These are phyloP conservation scores for Cylas formicarius DNA, from an alignment of 1,140 invertebrate species.

Conservation along the genomic window DNA sequence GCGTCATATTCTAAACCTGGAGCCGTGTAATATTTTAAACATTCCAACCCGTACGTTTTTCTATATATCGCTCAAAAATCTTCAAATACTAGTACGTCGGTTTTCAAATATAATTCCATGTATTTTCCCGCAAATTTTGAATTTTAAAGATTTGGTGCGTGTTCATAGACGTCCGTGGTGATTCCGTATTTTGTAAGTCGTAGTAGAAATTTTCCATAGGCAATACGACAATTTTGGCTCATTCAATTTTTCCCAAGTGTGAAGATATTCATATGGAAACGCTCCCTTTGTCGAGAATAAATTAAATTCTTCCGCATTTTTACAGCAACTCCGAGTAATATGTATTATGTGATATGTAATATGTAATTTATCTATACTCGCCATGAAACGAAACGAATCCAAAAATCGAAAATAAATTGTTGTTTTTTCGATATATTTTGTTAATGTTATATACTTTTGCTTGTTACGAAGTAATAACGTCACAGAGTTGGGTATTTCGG, in stretches of 20 bases:
- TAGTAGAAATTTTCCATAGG: constrained; percentile 1
- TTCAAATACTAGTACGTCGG: constrained; percentile 40
- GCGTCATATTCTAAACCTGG: constrained; percentile 36
- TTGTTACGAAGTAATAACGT: constrained; percentile 19
- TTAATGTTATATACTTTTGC: constrained; percentile 25
- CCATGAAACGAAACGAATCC: constrained; percentile 17
- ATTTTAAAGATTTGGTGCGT: no score
- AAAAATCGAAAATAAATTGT: constrained; percentile 16
- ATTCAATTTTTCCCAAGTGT: constrained; percentile 25
- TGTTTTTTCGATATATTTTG: neutral
- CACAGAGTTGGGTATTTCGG: constrained; percentile 9
- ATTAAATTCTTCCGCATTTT: constrained; percentile 23
- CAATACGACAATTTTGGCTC: neutral
- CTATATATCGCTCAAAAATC: constrained; percentile 38
- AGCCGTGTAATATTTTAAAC: constrained; percentile 36
- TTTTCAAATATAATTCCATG: no score
- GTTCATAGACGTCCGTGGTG: no score
- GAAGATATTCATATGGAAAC: constrained; percentile 36
- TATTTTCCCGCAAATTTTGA: no score
- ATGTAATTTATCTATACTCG: constrained; percentile 18
- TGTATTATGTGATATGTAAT: no score
- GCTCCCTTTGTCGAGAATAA: constrained; percentile 36
- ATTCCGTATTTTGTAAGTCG: no score
- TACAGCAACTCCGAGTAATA: constrained; percentile 3
- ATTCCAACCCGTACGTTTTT: constrained; percentile 35